Evolutionary conservation across 2,888 invertebrate genomes (phyloP).

Genomic region (Ariolimax columbianus): DNA sequence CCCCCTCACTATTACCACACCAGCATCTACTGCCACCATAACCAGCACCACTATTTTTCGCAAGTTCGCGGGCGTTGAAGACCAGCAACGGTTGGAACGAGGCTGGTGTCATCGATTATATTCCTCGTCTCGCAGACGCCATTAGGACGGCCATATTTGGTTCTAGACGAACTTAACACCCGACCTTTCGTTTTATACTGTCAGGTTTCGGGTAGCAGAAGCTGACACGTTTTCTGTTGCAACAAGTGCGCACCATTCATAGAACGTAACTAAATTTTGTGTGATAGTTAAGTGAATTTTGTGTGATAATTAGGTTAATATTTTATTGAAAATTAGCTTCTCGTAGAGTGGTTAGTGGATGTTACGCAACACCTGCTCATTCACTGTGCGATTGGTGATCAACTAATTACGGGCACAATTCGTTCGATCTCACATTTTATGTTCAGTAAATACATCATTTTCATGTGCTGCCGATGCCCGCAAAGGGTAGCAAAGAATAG

Average conservation of each 20-base stretch:
- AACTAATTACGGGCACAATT: too few species aligned
- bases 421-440: too few species aligned
- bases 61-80: background rate
- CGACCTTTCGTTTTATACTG: background rate
- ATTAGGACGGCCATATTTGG: constrained; percentile 9
- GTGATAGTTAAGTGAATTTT: background rate
- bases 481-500: too few species aligned
- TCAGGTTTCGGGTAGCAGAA: background rate
- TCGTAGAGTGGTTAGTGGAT: too few species aligned
- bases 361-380: too few species aligned
- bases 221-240: background rate
- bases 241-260: background rate
- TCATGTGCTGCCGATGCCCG: too few species aligned
- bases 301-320: too few species aligned
- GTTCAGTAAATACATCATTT: too few species aligned
- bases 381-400: too few species aligned
- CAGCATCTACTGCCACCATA: background rate
- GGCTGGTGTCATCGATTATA: constrained; percentile 21
- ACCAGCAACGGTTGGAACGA: background rate
- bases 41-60: background rate
- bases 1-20: background rate
- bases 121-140: background rate
- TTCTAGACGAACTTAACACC: background rate
- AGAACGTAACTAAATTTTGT: background rate
- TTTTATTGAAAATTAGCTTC: too few species aligned